phyloP scores from a whole-genome alignment of 2,797 vertebrate genomes.

The Acipenser transmontanus region DNA sequence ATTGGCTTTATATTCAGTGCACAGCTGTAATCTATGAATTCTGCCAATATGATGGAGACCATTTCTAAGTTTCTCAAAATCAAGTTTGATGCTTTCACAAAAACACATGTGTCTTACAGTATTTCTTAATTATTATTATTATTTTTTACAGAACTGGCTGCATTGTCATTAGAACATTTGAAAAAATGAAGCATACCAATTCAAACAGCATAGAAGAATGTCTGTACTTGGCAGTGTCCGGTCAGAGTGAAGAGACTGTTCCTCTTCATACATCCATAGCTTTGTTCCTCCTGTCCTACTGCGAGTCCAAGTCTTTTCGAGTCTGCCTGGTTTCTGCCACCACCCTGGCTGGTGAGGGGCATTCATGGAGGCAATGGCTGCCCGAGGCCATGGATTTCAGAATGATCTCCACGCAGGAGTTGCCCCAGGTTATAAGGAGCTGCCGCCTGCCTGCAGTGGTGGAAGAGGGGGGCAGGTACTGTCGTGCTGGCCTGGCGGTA shows the following conservation, averaged over 20 bases:
- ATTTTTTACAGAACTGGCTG: too few relatives aligned
- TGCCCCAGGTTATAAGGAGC: constrained; percentile 70
- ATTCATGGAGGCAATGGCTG: constrained; percentile 34
- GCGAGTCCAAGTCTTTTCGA: constrained; percentile 74
- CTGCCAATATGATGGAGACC: too few relatives aligned
- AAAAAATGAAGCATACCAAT: constrained; percentile 65
- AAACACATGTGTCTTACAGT: too few relatives aligned
- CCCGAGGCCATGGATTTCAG: constrained; percentile 41
- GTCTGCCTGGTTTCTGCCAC: constrained; percentile 54
- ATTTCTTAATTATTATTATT: too few relatives aligned
- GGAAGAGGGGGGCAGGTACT: constrained; percentile 64
- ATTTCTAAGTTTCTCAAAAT: too few relatives aligned
- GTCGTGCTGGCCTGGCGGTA: constrained; percentile 88
- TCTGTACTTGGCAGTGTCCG: constrained; percentile 71
- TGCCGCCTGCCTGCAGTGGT: constrained; percentile 80
- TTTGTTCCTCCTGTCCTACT: constrained; percentile 87
- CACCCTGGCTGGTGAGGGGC: constrained; percentile 19
- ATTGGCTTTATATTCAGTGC: too few relatives aligned
- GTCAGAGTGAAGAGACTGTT: constrained; percentile 45
- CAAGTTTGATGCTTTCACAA: too few relatives aligned
- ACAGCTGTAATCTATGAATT: too few relatives aligned
- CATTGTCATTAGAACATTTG: too few relatives aligned
- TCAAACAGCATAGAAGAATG: constrained; percentile 44
- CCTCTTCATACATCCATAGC: constrained; percentile 75
- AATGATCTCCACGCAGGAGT: constrained; percentile 46